Evolutionary conservation across 2,888 invertebrate species (phyloP), one percentile per base, ranked within the genome.

Genomic region (Julus scanicus): DNA sequence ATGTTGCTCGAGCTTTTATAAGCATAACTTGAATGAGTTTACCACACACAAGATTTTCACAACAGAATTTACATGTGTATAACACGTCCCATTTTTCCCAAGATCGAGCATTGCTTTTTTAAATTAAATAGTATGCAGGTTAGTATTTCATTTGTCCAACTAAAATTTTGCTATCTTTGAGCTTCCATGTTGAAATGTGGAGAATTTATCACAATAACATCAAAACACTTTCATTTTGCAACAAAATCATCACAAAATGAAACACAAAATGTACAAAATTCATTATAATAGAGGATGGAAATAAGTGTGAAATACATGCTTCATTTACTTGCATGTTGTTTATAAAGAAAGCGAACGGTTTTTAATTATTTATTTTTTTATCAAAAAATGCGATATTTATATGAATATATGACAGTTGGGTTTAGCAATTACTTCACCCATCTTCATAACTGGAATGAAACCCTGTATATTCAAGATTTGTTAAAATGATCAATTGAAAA

Each of bases 381-480:
- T 63, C 5, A 63, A 63, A 63, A 44, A 63, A 63, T n/a, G 63
- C n/a, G n/a, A 63, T 63, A 63, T 63, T 63, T 63, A 17, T 17
- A 63, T 63, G 63, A n/a, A 63, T 63, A 63, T 63, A 63, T 63
- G 63, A 63, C 63, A 63, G 63, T n/a, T 63, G 17, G n/a, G 63
- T 63, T 17, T 17, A 53, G 17, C 53, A n/a, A 63, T 6, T 63
- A 63, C n/a, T 20, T 63, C 63, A 63, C 6, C 63, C 63, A 63
- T 63, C 63, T 6, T n/a, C 63, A 63, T n/a, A 1, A 63, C n/a
- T 63, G 15, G 17, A 63, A 63, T 63, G 63, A 63, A 63, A 63
- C 63, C 63, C 63, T 63, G 63, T 63, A 63, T 63, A n/a, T 63
- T 63, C 17, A 63, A 63, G 63, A 15, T 63, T 63, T n/a, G 17